phyloP scores from a whole-genome alignment of 2,113 vertebrate genomes.

The Engystomops pustulosus region DNA sequence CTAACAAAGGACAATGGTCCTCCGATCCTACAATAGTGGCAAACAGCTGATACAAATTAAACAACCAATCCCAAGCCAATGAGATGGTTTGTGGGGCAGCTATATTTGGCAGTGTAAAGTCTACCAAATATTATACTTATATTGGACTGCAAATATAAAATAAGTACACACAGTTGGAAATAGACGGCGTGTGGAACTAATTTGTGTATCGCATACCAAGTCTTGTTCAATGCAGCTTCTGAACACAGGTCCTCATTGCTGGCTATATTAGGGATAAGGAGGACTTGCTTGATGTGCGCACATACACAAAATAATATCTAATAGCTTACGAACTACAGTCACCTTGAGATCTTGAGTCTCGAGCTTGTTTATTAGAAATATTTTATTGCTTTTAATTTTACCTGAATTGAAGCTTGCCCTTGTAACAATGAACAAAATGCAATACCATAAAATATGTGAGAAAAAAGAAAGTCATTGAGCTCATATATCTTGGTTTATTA shows the following conservation, averaged over 20 bases:
- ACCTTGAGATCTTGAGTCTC: too few relatives aligned
- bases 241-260: neutral
- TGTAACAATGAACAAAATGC: neutral
- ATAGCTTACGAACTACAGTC: neutral
- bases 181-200: neutral
- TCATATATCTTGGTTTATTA: neutral
- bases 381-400: slow-evolving; percentile 40
- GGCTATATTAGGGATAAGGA: neutral
- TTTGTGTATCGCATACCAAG: too few relatives aligned
- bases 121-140: too few relatives aligned
- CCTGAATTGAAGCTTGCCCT: neutral
- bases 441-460: neutral
- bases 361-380: slow-evolving; percentile 7
- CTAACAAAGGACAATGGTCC: too few relatives aligned
- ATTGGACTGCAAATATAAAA: too few relatives aligned
- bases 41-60: too few relatives aligned
- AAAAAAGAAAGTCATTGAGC: neutral
- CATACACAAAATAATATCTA: neutral
- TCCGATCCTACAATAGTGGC: too few relatives aligned
- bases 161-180: too few relatives aligned
- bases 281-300: neutral
- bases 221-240: too few relatives aligned
- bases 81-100: too few relatives aligned
- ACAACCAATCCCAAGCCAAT: too few relatives aligned
- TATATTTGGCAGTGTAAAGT: too few relatives aligned